Evolutionary conservation across 2,888 invertebrate species (phyloP).

Genomic region (Lissonota sp.): DNA sequence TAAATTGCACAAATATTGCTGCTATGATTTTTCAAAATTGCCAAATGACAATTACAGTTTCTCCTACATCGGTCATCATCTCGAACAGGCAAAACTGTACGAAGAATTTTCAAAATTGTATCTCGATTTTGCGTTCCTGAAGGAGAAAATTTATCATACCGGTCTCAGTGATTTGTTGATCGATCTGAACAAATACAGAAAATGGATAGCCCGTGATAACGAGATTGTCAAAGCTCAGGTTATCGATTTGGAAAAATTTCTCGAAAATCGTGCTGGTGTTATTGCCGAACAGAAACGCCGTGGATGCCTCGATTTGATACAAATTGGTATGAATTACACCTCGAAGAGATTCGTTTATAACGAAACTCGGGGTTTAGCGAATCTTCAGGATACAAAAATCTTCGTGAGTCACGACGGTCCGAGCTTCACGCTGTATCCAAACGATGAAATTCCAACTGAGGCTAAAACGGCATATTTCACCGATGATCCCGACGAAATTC

Average conservation of each 20-base stretch:
- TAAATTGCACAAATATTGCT: slow-evolving; percentile 85
- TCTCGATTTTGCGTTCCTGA: slow-evolving; percentile 89
- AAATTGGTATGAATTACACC: slow-evolving; percentile 89
- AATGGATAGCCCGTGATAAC: slow-evolving; percentile 86
- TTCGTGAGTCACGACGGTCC: slow-evolving; percentile 87
- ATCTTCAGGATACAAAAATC: slow-evolving; percentile 84
- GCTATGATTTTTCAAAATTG: slow-evolving; percentile 85
- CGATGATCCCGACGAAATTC: slow-evolving; percentile 82
- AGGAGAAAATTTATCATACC: slow-evolving; percentile 88
- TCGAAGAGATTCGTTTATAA: slow-evolving; percentile 86
- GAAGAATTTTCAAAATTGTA: slow-evolving; percentile 87
- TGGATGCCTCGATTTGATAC: slow-evolving; percentile 86
- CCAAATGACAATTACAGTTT: slow-evolving; percentile 90
- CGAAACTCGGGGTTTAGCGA: slow-evolving; percentile 85
- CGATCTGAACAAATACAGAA: slow-evolving; percentile 88
- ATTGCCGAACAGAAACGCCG: slow-evolving; percentile 87
- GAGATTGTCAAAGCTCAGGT: slow-evolving; percentile 84
- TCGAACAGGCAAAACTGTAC: slow-evolving; percentile 86
- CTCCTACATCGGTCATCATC: slow-evolving; percentile 89
- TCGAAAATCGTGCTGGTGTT: slow-evolving; percentile 87
- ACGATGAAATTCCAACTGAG: slow-evolving; percentile 86
- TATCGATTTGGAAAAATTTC: slow-evolving; percentile 86
- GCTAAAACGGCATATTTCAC: slow-evolving; percentile 85
- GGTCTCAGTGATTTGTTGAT: slow-evolving; percentile 89
- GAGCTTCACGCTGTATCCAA: slow-evolving; percentile 81